Evolutionary conservation across 92 coral and sea anemone genomes (phyloP).

Genomic region (Muricea muricata): DNA sequence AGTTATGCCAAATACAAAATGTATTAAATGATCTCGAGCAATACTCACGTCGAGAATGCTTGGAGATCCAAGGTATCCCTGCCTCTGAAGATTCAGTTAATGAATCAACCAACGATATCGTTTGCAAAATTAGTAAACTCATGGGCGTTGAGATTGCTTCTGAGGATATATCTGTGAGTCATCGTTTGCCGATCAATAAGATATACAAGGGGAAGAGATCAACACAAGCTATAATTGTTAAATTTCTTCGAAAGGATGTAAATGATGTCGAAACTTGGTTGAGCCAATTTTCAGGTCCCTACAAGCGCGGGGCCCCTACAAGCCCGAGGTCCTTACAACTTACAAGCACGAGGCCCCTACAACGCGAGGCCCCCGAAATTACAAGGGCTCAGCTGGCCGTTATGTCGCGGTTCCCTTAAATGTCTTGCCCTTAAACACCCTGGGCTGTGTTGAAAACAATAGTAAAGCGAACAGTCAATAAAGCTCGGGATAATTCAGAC

Average conservation of each 20-base stretch:
- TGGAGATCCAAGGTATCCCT: neutral
- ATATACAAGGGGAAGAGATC: neutral
- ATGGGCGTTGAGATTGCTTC: neutral
- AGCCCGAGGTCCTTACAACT: too few relatives aligned
- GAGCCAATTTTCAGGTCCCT: too few relatives aligned
- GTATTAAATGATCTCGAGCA: neutral
- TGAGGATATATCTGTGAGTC: constrained; percentile 1
- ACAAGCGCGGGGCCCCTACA: too few relatives aligned
- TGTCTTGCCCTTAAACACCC: too few relatives aligned
- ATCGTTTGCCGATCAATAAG: neutral
- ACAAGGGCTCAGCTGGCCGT: too few relatives aligned
- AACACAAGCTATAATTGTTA: neutral
- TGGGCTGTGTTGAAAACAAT: too few relatives aligned
- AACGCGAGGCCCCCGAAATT: too few relatives aligned
- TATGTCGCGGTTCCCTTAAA: too few relatives aligned
- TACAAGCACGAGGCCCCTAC: too few relatives aligned
- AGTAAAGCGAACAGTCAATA: too few relatives aligned
- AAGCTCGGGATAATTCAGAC: too few relatives aligned
- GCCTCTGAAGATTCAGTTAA: neutral
- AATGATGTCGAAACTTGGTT: too few relatives aligned
- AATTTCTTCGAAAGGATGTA: neutral
- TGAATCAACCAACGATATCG: neutral
- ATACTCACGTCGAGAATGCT: neutral
- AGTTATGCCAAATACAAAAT: neutral
- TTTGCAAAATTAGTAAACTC: neutral